A percentile compares a stretch with the other conserved stretches of the same genome.
These are phyloP conservation scores for Nasua narica DNA, from an alignment of 2,797 vertebrate genomes.

Conservation along the genomic window DNA sequence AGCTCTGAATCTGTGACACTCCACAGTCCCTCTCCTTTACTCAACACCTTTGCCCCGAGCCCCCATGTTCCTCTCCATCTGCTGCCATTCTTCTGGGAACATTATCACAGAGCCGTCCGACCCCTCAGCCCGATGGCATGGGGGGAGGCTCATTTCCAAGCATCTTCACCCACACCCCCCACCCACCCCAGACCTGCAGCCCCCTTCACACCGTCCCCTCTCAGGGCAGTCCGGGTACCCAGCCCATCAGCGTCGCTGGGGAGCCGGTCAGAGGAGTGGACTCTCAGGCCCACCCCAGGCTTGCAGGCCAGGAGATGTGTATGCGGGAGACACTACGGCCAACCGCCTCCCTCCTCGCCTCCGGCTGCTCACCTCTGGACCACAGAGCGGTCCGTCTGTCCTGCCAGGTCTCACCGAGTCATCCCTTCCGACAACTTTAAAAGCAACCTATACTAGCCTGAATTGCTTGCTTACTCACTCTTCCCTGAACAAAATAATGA, in stretches of 20 bases:
- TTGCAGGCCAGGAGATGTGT: accelerated
- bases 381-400: too few species aligned
- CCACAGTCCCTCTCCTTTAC: background rate
- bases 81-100: background rate
- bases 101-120: accelerated
- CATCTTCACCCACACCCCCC: background rate
- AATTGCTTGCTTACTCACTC: background rate
- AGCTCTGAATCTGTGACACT: background rate
- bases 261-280: background rate
- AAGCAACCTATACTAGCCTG: background rate
- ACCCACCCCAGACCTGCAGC: background rate
- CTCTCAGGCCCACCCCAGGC: background rate
- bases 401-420: background rate
- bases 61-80: background rate
- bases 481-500: background rate
- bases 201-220: background rate
- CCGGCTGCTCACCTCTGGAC: background rate
- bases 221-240: accelerated
- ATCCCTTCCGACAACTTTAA: background rate
- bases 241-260: background rate
- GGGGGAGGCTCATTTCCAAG: background rate
- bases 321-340: background rate
- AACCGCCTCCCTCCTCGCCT: accelerated
- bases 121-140: background rate
- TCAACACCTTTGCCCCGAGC: background rate